These are phyloP conservation scores for Araneus ventricosus DNA, from an alignment of 1,140 invertebrate species.

Conservation along the genomic window DNA sequence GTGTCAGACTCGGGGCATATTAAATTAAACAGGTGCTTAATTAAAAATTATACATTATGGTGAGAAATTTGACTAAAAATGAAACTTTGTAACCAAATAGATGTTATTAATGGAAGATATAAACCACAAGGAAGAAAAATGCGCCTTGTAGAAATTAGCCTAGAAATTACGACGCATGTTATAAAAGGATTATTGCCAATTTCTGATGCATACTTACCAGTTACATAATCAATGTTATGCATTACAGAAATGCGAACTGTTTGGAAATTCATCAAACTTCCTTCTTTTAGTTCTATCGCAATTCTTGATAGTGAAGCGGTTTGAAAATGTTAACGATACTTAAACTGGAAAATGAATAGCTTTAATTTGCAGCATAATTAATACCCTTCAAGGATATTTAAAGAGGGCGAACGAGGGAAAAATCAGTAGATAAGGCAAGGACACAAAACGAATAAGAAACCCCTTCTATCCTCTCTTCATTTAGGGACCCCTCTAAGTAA, in stretches of 20 bases:
- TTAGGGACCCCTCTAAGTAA: slow-evolving; percentile 67
- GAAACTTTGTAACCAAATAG: too few relatives aligned
- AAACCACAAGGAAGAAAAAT: too few relatives aligned
- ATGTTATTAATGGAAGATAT: too few relatives aligned
- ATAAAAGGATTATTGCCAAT: too few relatives aligned
- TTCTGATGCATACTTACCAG: too few relatives aligned
- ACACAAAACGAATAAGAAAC: slow-evolving; percentile 45
- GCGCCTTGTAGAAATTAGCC: too few relatives aligned
- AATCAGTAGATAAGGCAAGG: slow-evolving; percentile 55
- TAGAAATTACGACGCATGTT: too few relatives aligned
- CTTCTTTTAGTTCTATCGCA: not conserved
- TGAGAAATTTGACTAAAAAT: too few relatives aligned
- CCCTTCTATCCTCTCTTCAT: slow-evolving; percentile 51
- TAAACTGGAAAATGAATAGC: slow-evolving; percentile 54
- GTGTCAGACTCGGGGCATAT: too few relatives aligned
- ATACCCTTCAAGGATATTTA: slow-evolving; percentile 48
- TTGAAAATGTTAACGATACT: slow-evolving; percentile 43
- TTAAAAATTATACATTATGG: too few relatives aligned
- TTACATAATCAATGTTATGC: not conserved
- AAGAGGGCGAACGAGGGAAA: slow-evolving; percentile 10
- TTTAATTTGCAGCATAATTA: slow-evolving; percentile 68
- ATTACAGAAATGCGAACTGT: not conserved
- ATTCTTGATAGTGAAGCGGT: slow-evolving; percentile 9
- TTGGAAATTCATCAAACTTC: not conserved
- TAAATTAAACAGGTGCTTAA: too few relatives aligned